Evolutionary conservation across 1,140 invertebrate genomes (phyloP), one percentile per base, ranked within the genome.

Genomic region (Caenorhabditis briggsae): DNA sequence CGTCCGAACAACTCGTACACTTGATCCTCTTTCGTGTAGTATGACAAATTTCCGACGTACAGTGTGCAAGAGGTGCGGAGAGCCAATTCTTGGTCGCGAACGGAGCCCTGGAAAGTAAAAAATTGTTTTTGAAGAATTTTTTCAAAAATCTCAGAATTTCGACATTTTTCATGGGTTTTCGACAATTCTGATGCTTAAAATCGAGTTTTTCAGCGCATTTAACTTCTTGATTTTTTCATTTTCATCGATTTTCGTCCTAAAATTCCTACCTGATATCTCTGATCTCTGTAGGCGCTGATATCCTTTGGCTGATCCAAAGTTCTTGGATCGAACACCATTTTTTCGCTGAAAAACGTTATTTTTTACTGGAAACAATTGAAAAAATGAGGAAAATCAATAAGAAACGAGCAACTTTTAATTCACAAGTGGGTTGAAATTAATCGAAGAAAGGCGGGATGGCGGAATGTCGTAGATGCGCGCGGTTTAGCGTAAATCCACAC

Each of bases 21-120:
- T 94, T 99, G 98, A 93, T 99, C 97, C 93, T 99, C 98, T 6
- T 97, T 98, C 0, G 98, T 99, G 92, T 96, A 99, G 94, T 98
- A 99, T 46, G 97, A 98, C 41, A 99, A 93, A 94, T 99, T 99
- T 53, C 98, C 98, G 48, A 99, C 95, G 92, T 99, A 99, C 0
- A 99, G 93, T 1, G 98, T 99, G 3, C 94, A 94, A 0, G 96
- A 95, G 43, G 93, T 92, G 65, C 94, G 93, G 20, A 99, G 93
- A 3, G 95, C 93, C 84, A 95, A 94, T 90, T 99, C 98, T 93
- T 98, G 97, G 90, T 99, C 97, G 48, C 94, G 94, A 89, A 96
- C 94, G 33, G 96, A 96, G 53, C 97, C 97, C 97, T 98, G 92
- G 78, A 94, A 86, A 89, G 74, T n/a, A n/a, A 86, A 87, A 88